phyloP scores from a whole-genome alignment of 2,113 vertebrate species.

The Eleginops maclovinus region DNA sequence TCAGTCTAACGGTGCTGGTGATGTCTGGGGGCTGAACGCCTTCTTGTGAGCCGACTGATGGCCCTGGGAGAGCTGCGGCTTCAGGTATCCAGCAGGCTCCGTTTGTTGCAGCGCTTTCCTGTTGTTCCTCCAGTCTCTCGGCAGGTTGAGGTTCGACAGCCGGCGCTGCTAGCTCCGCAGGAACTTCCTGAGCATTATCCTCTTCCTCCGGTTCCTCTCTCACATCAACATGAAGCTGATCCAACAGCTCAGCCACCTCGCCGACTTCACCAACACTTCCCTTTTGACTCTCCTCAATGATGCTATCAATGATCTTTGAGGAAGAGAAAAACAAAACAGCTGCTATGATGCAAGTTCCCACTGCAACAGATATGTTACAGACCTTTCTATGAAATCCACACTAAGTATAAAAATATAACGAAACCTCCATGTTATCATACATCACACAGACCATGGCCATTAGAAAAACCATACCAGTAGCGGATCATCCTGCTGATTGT shows the following conservation, averaged over 20 bases:
- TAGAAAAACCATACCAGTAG: slow-evolving; percentile 72
- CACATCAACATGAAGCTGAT: slow-evolving; percentile 66
- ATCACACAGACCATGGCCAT: background rate
- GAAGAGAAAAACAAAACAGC: slow-evolving; percentile 42
- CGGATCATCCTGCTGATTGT: slow-evolving; percentile 80
- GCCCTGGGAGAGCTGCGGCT: slow-evolving; percentile 31
- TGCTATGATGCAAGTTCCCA: background rate
- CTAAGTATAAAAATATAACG: background rate
- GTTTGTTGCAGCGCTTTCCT: slow-evolving; percentile 37
- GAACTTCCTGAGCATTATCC: slow-evolving; percentile 62
- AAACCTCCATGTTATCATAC: background rate
- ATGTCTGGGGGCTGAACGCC: slow-evolving; percentile 80
- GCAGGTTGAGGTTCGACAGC: slow-evolving; percentile 33
- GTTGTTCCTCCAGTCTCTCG: slow-evolving; percentile 48
- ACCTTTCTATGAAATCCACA: background rate
- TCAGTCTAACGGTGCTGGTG: slow-evolving; percentile 77
- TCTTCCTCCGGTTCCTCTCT: slow-evolving; percentile 46
- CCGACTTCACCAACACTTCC: slow-evolving; percentile 78
- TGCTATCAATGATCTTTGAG: slow-evolving; percentile 95
- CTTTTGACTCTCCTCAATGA: slow-evolving; percentile 96
- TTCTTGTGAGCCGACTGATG: slow-evolving; percentile 48
- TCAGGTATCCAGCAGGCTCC: slow-evolving; percentile 45
- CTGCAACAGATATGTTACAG: background rate
- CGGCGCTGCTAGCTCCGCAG: slow-evolving; percentile 51
- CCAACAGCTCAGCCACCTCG: slow-evolving; percentile 84